Percentiles rank a stretch among this genome's conserved stretches.
Evolutionary conservation across 1,140 invertebrate species (phyloP).

Genomic region (Anastatus disparis): DNA sequence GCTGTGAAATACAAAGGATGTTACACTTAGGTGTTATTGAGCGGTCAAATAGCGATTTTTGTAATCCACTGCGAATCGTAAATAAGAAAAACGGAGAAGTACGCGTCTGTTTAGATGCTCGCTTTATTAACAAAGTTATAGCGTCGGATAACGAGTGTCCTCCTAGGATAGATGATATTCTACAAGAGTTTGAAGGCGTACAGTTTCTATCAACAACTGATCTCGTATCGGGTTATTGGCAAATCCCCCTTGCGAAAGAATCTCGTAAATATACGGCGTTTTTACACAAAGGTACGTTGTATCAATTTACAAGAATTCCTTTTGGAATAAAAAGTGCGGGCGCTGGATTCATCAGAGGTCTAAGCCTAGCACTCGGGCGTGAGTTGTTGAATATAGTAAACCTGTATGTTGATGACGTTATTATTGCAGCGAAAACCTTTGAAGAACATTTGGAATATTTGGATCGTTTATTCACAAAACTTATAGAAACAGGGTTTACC

Average conservation of each 20-base stretch:
- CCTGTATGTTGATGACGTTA: background rate
- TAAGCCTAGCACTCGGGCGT: background rate
- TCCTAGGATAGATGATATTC: constrained; percentile 21
- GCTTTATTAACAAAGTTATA: constrained; percentile 22
- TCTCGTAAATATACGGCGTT: constrained; percentile 54
- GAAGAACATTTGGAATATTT: background rate
- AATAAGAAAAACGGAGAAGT: constrained; percentile 49
- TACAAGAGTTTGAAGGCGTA: constrained; percentile 18
- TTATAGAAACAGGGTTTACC: constrained; percentile 2
- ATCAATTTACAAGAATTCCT: constrained; percentile 51
- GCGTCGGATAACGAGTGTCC: constrained; percentile 35
- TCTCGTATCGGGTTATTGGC: constrained; percentile 52
- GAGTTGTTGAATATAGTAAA: constrained; percentile 1
- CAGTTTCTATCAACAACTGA: constrained; percentile 34
- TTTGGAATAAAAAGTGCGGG: constrained; percentile 57
- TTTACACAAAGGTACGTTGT: constrained; percentile 48
- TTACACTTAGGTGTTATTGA: too few relatives aligned
- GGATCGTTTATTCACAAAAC: background rate
- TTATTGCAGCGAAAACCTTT: background rate
- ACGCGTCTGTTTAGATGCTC: constrained; percentile 53
- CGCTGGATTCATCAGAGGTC: constrained; percentile 49
- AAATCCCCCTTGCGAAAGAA: constrained; percentile 48
- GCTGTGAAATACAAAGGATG: constrained; percentile 31
- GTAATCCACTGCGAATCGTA: constrained; percentile 50
- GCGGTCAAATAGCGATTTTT: background rate